Conservation (phyloP, 2,797 vertebrate genomes). For the Melanotaenia nigrans region DNA sequence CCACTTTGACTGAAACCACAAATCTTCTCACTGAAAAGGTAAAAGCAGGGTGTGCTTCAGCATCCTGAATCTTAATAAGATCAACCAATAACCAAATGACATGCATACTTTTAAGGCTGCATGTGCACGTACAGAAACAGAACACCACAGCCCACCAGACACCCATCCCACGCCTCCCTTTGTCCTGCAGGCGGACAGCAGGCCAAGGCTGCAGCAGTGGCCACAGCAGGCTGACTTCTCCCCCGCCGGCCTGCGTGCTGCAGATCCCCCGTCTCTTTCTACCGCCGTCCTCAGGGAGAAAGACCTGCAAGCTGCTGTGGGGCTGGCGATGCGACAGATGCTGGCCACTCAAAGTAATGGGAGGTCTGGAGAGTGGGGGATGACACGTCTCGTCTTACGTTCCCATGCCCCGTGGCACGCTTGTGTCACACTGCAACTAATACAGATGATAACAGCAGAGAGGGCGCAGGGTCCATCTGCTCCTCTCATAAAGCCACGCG, state of each 20-base stretch:
- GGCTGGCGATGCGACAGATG: slow-evolving; percentile 72
- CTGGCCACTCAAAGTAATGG: slow-evolving; percentile 61
- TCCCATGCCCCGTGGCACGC: slow-evolving; percentile 81
- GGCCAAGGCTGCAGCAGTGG: slow-evolving; percentile 54
- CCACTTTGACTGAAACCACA: slow-evolving; percentile 28
- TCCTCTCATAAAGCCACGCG: slow-evolving; percentile 57
- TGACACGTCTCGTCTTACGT: slow-evolving; percentile 70
- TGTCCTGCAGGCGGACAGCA: slow-evolving; percentile 71
- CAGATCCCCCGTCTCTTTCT: slow-evolving; percentile 43
- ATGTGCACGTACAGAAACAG: slow-evolving; percentile 23
- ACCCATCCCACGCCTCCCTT: slow-evolving; percentile 54
- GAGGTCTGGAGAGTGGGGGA: slow-evolving; percentile 32
- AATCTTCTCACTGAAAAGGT: slow-evolving; percentile 32
- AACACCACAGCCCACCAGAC: slow-evolving; percentile 47
- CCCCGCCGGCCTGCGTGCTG: slow-evolving; percentile 55
- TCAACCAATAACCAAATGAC: slow-evolving; percentile 57
- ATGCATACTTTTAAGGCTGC: slow-evolving; percentile 45
- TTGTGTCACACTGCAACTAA: slow-evolving; percentile 74
- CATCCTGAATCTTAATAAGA: slow-evolving; percentile 63
- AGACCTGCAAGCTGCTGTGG: slow-evolving; percentile 66
- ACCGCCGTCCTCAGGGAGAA: slow-evolving; percentile 64
- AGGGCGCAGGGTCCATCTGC: slow-evolving; percentile 81
- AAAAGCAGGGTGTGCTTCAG: slow-evolving; percentile 16
- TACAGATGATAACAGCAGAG: slow-evolving; percentile 64
- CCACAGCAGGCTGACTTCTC: slow-evolving; percentile 66